Evolutionary conservation across 2,113 vertebrate genomes (phyloP), one percentile per base, ranked within the genome.

Genomic region (Toxotes chatareus): DNA sequence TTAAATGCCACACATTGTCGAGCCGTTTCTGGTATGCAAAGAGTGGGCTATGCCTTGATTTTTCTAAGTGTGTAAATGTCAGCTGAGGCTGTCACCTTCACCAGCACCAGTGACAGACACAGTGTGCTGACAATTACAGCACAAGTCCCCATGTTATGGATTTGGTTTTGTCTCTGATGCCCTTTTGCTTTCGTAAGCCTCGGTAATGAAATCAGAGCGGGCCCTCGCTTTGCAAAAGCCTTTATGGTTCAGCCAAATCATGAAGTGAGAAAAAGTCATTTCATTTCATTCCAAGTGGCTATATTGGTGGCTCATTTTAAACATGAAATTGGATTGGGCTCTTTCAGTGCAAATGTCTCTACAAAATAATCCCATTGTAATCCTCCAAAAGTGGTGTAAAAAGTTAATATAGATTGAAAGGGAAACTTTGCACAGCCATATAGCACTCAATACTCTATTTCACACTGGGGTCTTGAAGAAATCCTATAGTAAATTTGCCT

Each of bases 321-420:
- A 86, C 57, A 38, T 83, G 64, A 67, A 87, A 89, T 86, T 86
- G 79, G 71, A 83, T 83, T 10, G 23, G 66, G 64, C 57, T 86
- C 59, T 71, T 61, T 74, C 46, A 68, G 1, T 65, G 57, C 59
- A 76, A 76, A 89, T 21, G n/a, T 42, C 49, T 31, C 47, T 17
- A 70, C 10, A 14, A 80, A 86, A 4, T 56, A 73, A 82, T 80
- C 53, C 23, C 9, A 4, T 38, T 66, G 67, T 47, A 19, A 61
- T 73, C 57, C 53, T 38, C 14, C 10, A 70, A 36, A 78, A 68
- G 36, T 72, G 60, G 32, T 31, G 17, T 46, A 19, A 82, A 64
- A 83, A 73, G 55, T 67, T 27, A 63, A 73, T 40, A 44, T 7
- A 13, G 34, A 66, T 34, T 71, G 82, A 75, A 68, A 36, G 9